Evolutionary conservation across 2,113 vertebrate species (phyloP), one percentile per base, ranked within the genome.

Genomic region (Panthera tigris): DNA sequence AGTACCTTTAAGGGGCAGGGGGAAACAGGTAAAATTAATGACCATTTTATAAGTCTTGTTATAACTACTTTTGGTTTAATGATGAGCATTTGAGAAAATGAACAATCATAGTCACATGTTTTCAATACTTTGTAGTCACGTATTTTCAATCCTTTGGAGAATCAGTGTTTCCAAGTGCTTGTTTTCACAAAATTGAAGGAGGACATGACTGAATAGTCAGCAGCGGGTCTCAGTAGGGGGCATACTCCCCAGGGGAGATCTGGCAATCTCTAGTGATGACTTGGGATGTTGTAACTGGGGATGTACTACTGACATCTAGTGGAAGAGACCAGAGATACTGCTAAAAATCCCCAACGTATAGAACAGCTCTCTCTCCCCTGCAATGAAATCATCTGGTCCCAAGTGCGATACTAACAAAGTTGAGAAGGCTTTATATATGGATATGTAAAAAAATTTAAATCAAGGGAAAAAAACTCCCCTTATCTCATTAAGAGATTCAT

Each of bases 281-380:
- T 39, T n/a, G 0, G 19, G 14, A 11, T 0, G 13, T 27, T 68
- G 27, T 19, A 8, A 3, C 27, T 10, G 39, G 10, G 68, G 3
- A 25, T 16, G 18, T 9, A 12, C 48, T 15, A 69, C 61, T 88
- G 95, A 78, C 86, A 78, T 63, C 76, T 96, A 71, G 91, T 91
- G 86, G 79, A n/a, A 41, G 8, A 83, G 5, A 7, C 19, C 5
- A n/a, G 74, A 27, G 15, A 18, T 48, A 52, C 25, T 5, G 25
- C 50, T 5, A 0, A 57, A 41, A 7, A 6, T 39, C 74, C 31
- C 16, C 23, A 45, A 2, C 0, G 14, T 8, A 11, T 0, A 7
- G 23, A 7, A 18, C 48, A 5, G 6, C 23, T 15, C 12, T 18
- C 15, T 13, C 18, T 13, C 18, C 55, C 33, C 9, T 1, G 0